Base-by-base conservation (phyloP, 37 sponge, comb jelly and placozoan species). In the Halichondria panicea region DNA sequence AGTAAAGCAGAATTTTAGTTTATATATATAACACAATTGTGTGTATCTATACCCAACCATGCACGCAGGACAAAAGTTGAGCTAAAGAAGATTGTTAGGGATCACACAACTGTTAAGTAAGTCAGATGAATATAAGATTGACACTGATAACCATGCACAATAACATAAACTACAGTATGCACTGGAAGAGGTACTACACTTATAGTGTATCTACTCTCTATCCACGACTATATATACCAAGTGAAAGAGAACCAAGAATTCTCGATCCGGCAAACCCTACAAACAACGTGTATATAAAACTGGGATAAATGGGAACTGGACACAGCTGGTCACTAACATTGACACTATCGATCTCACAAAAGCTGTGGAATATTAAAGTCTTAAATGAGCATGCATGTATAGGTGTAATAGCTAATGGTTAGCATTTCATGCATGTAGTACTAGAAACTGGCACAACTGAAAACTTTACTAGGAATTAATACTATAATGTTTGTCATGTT, bases 251-350 rank as follows among this genome's bases (percentile, higher is more conserved):
- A 22, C 90, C 90, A 7, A 67, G 65, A 43, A 80, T 84, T 19
- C 37, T 84, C 8, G 90, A 89, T 32, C 84, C 84, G 56, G 85
- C 81, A 53, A 84, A 89, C 44, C 90, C 90, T 27, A 63, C 80
- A 76, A 84, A 89, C 55, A 80, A 89, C 44, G 71, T 89, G 25
- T 76, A n/a, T n/a, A n/a, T n/a, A n/a, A n/a, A n/a, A n/a, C n/a
- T n/a, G n/a, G n/a, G n/a, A n/a, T n/a, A n/a, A n/a, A n/a, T 64
- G 78, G 82, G 0, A 58, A 72, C 55, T 81, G 88, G 88, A 42
- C 31, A 1, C 19, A 24, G 33, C 52, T 81, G 53, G 73, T 72
- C 24, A 12, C 19, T 5, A 50, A 77, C 1, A 70, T 87, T 75
- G 74, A 56, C 21, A 68, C 68, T 35, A 35, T 88, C 34, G 83